Base-by-base conservation (phyloP, 1,140 invertebrate species). In the Rhopalosiphum maidis region DNA sequence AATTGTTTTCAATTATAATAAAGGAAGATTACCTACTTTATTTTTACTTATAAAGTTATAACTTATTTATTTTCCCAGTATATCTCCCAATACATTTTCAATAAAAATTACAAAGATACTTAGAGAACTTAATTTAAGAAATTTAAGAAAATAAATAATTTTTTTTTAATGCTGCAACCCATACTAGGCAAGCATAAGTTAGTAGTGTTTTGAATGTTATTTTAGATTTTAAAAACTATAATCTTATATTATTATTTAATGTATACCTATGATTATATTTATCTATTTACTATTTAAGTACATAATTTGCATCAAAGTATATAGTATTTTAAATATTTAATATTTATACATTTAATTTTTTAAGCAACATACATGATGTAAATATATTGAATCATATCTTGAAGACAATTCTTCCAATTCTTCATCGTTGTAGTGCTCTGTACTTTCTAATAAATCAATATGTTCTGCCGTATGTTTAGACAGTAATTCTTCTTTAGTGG, bases 301-400 rank as follows among this genome's bases (percentile, higher is more conserved):
- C 9, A 68, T 68, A n/a, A n/a, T 68, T 68, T 68, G 30, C 11
- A 68, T n/a, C 60, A 68, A 22, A 30, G n/a, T 68, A n/a, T 68
- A n/a, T 68, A 68, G 1, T 46, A 41, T 41, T 46, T 11, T 46
- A 46, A 46, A 11, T 68, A 15, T n/a, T n/a, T n/a, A n/a, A n/a
- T n/a, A n/a, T 68, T 68, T 68, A 68, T n/a, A 68, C 18, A 25
- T 68, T 68, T 1, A 1, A 77, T n/a, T 77, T 85, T n/a, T 37
- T 55, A 83, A 48, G 94, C 96, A 43, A 95, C 96, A 95, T 96
- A 98, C 98, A 94, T 97, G 97, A 96, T 99, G 97, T 95, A 99
- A 96, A 95, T 97, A 99, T 94, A 99, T 95, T 25, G 97, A 96
- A 95, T 99, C 98, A 95, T 97, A 99, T 94, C 97, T 96, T 0